Evolutionary conservation across 2,113 vertebrate genomes (phyloP).

Genomic region (Nipponia nippon): DNA sequence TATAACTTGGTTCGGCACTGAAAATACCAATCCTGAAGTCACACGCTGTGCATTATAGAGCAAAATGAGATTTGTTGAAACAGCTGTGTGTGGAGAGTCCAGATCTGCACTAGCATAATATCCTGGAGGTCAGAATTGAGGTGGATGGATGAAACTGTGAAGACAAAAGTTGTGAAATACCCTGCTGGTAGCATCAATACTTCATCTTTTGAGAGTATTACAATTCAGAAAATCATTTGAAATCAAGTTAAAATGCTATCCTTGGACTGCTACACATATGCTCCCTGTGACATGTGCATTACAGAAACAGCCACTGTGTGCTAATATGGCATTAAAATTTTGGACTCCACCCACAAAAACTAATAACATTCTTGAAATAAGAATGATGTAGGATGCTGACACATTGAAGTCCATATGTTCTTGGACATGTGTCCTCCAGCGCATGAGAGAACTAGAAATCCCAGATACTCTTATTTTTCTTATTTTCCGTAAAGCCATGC

Average conservation of each 20-base stretch:
- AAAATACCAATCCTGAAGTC: neutral
- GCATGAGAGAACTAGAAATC: constrained; percentile 3
- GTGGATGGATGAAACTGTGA: neutral
- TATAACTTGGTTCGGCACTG: neutral
- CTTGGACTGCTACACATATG: neutral
- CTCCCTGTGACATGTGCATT: neutral
- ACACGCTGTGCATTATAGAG: neutral
- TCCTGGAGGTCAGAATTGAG: neutral
- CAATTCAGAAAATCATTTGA: neutral
- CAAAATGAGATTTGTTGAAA: constrained; percentile 1
- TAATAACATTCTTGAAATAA: neutral
- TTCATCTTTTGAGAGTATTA: neutral
- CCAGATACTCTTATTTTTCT: neutral
- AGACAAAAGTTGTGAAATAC: neutral
- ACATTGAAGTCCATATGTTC: constrained; percentile 24
- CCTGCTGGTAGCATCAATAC: neutral
- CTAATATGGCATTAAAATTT: constrained; percentile 19
- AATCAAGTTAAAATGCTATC: neutral
- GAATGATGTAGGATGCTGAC: constrained; percentile 26
- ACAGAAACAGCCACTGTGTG: neutral
- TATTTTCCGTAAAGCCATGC: neutral
- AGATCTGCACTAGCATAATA: neutral
- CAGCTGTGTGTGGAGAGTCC: neutral
- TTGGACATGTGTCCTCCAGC: constrained; percentile 5
- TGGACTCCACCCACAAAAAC: constrained; percentile 34